Evolutionary conservation across 2,888 invertebrate species (phyloP), one percentile per base, ranked within the genome.

Genomic region (Rhagophthalmus giganteus): DNA sequence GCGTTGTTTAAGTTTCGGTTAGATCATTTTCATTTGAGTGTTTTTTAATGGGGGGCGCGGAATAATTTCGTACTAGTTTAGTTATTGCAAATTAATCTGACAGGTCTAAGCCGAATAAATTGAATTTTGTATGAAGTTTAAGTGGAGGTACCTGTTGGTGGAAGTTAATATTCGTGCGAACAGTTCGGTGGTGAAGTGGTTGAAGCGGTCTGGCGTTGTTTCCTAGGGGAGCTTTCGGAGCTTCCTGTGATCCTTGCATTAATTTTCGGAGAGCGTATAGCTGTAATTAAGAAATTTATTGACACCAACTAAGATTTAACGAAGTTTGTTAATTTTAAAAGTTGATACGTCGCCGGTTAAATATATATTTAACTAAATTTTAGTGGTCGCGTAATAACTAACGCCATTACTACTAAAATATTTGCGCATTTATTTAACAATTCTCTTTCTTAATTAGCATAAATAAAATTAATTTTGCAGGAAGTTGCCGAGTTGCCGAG

Each of bases 81-180:
- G 31, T 15, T 35, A 32, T 30, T n/a, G n/a, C n/a, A n/a, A 48
- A 48, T 47, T 48, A 48, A 41, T 39, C 34, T 39, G 15, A 33
- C 39, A 31, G 41, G 16, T 34, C 28, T 38, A 47, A 47, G 47
- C 41, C 11, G 35, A 34, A 35, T 34, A 33, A 48, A 40, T 38
- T 41, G 32, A 52, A 46, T 52, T 52, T 52, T 40, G 34, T 38
- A 41, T 35, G 35, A 40, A 45, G 39, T 40, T 49, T 42, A 44
- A 39, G 45, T 45, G 33, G 31, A 27, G 28, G 39, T 54, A 54
- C 68, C 49, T 68, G 65, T 72, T 86, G 87, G 76, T 84, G 87
- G 79, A 96, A 95, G 80, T 97, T 94, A 75, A 98, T 97, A 76
- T 98, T 98, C 64, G 97, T 97, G 70, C 97, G 83, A 70, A 97